phyloP scores from a whole-genome alignment of 2,797 vertebrate species.

The Euphonia xanthogaster region DNA sequence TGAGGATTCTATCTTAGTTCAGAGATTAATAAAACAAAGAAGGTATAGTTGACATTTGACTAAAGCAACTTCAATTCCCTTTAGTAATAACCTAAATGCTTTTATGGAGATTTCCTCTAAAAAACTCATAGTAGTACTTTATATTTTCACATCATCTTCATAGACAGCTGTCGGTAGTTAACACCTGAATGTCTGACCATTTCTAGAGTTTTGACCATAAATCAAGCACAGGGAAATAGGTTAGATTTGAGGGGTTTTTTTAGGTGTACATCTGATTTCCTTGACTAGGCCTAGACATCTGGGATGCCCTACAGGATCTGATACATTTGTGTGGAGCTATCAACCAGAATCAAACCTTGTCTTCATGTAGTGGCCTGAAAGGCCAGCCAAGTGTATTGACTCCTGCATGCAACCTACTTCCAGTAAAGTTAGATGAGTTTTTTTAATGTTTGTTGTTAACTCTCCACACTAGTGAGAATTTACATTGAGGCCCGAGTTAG shows the following conservation, averaged over 20 bases:
- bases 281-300: background rate
- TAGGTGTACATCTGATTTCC: background rate
- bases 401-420: background rate
- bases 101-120: background rate
- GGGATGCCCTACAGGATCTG: background rate
- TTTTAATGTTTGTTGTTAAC: background rate
- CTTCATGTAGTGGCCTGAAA: background rate
- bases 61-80: background rate
- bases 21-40: background rate
- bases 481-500: background rate
- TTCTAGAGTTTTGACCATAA: background rate
- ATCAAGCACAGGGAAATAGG: background rate
- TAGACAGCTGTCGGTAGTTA: background rate
- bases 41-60: background rate
- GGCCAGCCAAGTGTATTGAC: background rate
- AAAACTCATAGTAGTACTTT: background rate
- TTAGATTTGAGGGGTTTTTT: fast-evolving
- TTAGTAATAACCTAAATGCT: background rate
- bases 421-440: background rate
- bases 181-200: background rate
- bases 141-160: background rate
- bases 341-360: background rate
- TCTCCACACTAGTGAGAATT: background rate
- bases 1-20: background rate
- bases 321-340: background rate